Conservation (phyloP, 2,113 vertebrate species). For the Sialia sialis region DNA sequence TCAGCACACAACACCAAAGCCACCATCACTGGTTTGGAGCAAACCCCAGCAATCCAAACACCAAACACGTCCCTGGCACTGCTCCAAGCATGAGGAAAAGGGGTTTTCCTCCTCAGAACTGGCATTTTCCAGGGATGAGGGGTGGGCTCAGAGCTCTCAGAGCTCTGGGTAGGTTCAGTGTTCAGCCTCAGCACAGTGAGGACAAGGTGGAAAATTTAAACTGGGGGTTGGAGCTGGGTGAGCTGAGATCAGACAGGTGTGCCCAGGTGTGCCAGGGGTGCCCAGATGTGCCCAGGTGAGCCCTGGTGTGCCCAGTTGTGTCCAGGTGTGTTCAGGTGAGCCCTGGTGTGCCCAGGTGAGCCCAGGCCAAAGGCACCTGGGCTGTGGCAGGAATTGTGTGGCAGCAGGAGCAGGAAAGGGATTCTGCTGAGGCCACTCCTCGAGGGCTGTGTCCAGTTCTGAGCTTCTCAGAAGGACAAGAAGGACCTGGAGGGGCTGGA, state of each 20-base stretch:
- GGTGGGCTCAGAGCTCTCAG: too few relatives aligned
- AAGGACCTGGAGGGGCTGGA: too few relatives aligned
- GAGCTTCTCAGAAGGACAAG: too few relatives aligned
- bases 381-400: not conserved
- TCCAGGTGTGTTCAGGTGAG: too few relatives aligned
- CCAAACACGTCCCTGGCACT: rapidly evolving
- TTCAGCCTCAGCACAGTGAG: too few relatives aligned
- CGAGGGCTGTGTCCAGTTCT: too few relatives aligned
- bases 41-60: not conserved
- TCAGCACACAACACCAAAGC: not conserved
- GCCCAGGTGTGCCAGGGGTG: too few relatives aligned
- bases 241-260: not conserved
- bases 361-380: not conserved
- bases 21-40: not conserved
- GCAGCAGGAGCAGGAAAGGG: not conserved
- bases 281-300: too few relatives aligned
- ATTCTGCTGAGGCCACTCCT: not conserved
- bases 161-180: rapidly evolving
- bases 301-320: too few relatives aligned
- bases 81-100: rapidly evolving
- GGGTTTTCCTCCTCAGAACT: not conserved
- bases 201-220: not conserved
- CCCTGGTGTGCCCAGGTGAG: too few relatives aligned
- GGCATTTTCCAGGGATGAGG: not conserved
- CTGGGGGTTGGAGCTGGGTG: not conserved